Evolutionary conservation across 1,140 invertebrate species (phyloP), one percentile per base, ranked within the genome.

Genomic region (Platorchestia sp.): DNA sequence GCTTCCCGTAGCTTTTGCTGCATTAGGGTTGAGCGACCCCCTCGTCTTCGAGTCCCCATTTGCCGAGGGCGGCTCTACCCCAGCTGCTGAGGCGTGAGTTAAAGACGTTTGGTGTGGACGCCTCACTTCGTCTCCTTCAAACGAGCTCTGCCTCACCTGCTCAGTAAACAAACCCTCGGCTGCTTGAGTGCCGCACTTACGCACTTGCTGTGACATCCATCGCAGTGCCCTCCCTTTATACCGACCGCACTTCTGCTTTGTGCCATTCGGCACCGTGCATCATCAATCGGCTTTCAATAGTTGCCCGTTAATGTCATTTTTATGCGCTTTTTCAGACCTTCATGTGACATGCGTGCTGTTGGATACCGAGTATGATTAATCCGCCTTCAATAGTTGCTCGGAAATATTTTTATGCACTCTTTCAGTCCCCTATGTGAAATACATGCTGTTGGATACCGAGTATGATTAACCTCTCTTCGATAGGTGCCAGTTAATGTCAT

Each of bases 111-210:
- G 41, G 87, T 44, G n/a, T 41, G n/a, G 41, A 42, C 87, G 87
- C 87, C 87, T 44, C 87, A 44, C 41, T 89, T 42, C 43, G 87
- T 89, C 87, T 41, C 59, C 59, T 75, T 75, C 59, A 75, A 75
- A 75, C 59, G 59, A 75, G 10, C 59, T 75, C 59, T 75, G 43
- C 87, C 41, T 89, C 87, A 89, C 87, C 87, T 89, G 87, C 43
- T 89, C 87, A 89, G 87, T 89, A 89, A 89, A 89, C 87, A 89
- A 89, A 89, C 87, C 41, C 87, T 44, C 87, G 7, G 87, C 87
- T 89, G n/a, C 87, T 89, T 89, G 87, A 89, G 87, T 89, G 87
- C 87, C 41, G 5, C 87, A 89, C 87, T 89, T 89, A 14, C 41
- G n/a, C 36, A 7, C 41, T 89, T 44, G 87, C 87, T 89, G 41